Conservation (phyloP, 2,888 invertebrate genomes). For the Chloroclystis v-ata region DNA sequence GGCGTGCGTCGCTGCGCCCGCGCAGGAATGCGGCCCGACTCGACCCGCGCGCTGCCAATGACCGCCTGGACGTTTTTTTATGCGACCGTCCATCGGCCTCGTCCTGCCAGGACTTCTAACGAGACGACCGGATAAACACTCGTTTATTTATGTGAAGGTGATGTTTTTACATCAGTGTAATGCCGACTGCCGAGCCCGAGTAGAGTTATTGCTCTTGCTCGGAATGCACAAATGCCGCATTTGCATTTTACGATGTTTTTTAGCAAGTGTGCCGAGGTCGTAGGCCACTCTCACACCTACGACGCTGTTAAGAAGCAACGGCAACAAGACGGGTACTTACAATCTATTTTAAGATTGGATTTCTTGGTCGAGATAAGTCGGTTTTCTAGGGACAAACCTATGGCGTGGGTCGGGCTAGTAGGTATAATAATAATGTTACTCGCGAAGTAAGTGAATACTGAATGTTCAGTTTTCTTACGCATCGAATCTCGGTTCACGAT, state of each 20-base stretch:
- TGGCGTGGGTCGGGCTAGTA: no score
- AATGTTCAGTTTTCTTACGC: no score
- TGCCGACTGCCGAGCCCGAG: slow-evolving; percentile 1
- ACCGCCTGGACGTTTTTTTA: slow-evolving; percentile 74
- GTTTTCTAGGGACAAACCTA: no score
- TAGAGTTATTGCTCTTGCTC: slow-evolving; percentile 14
- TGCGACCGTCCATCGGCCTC: slow-evolving; percentile 52
- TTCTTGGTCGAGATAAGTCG: slow-evolving; percentile 8
- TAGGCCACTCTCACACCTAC: slow-evolving; percentile 41
- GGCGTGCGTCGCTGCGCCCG: slow-evolving; percentile 56
- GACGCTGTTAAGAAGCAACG: slow-evolving; percentile 22
- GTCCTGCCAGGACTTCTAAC: slow-evolving; percentile 61
- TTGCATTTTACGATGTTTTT: slow-evolving; percentile 28
- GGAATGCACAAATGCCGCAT: slow-evolving; percentile 28
- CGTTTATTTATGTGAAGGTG: slow-evolving; percentile 31
- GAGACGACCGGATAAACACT: slow-evolving; percentile 50
- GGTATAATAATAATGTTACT: no score
- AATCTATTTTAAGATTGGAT: slow-evolving; percentile 30
- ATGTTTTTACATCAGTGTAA: slow-evolving; percentile 22
- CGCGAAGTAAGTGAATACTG: no score
- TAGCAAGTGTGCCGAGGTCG: slow-evolving; percentile 52
- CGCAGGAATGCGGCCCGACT: slow-evolving; percentile 72
- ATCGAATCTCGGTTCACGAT: no score
- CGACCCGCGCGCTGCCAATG: slow-evolving; percentile 72
- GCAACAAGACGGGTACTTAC: slow-evolving; percentile 27